Conservation (phyloP, 1,140 invertebrate genomes). For the Spodoptera litura region DNA sequence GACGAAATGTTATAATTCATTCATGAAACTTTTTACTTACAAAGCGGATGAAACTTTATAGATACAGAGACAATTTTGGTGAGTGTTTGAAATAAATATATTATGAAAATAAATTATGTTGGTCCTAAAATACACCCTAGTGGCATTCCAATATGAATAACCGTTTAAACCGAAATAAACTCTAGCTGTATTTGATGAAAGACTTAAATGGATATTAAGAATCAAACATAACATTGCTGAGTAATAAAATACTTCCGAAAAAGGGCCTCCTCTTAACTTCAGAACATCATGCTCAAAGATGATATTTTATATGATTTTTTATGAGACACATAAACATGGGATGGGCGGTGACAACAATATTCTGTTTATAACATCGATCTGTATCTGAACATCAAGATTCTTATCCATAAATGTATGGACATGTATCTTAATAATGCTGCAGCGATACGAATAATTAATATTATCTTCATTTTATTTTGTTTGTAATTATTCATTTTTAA, state of each 20-base stretch:
- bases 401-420: constrained; percentile 29
- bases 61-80: too few species aligned
- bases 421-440: constrained; percentile 19
- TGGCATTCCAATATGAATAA: constrained; percentile 13
- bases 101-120: neutral
- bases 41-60: too few species aligned
- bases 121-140: neutral
- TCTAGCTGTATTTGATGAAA: neutral
- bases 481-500: neutral
- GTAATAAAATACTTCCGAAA: constrained; percentile 17
- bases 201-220: neutral
- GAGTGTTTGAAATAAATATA: too few species aligned
- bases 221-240: neutral
- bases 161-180: neutral
- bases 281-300: constrained; percentile 29
- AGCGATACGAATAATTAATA: neutral
- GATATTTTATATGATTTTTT: constrained; percentile 48
- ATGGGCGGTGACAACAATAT: constrained; percentile 45
- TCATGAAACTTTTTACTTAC: too few species aligned
- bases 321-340: constrained; percentile 37
- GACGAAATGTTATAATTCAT: too few species aligned
- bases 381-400: constrained; percentile 37
- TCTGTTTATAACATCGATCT: constrained; percentile 36
- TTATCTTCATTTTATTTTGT: neutral
- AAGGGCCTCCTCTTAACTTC: constrained; percentile 27